Base-by-base conservation (phyloP, 2,888 invertebrate genomes). In the Hirudinaria manillensis region DNA sequence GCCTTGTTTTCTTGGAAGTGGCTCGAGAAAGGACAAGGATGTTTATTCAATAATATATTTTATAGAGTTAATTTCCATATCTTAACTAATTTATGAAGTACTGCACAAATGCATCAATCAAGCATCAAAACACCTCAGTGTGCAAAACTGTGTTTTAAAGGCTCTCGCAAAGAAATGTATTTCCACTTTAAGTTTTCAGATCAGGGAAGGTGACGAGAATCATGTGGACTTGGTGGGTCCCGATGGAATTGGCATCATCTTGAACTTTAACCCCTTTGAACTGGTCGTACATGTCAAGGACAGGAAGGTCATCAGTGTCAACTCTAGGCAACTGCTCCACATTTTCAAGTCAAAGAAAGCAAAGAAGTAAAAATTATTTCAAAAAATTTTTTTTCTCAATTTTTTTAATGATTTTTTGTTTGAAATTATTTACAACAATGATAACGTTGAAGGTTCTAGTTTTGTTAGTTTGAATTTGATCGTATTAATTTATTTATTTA, bases 241-340 rank as follows among this genome's bases (percentile, higher is more conserved):
- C 10, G 71, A 75, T 45, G 53, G 27, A 21, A n/a, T 82, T 81
- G 72, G 89, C 83, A 71, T 89, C 21, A 86, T 91, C 10, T 85
- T 97, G 19, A 88, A 88, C 65, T 88, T 89, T 0, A 89, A 89
- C 75, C 98, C 98, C 0, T 91, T 99, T 81, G 90, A 91, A 83
- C 84, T 97, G 4, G 94, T 96, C 84, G 78, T 84, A 74, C 80
- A 82, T 67, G 78, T 81, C 0, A 79, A 81, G 56, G 88, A 88
- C 77, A 88, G 90, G 51, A 88, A 93, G 19, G 90, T 92, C 0
- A 89, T 93, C 19, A 89, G 91, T 29, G 87, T 92, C 27, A 99
- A 99, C 87, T 91, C 92, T 29, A 90, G 92, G 81, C 32, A 68
- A 36, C 32, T 29, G 29, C 68, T 68, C 7, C 68, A 68, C 10